Evolutionary conservation across 2,888 invertebrate genomes (phyloP).

Genomic region (Eubasilissa splendida): DNA sequence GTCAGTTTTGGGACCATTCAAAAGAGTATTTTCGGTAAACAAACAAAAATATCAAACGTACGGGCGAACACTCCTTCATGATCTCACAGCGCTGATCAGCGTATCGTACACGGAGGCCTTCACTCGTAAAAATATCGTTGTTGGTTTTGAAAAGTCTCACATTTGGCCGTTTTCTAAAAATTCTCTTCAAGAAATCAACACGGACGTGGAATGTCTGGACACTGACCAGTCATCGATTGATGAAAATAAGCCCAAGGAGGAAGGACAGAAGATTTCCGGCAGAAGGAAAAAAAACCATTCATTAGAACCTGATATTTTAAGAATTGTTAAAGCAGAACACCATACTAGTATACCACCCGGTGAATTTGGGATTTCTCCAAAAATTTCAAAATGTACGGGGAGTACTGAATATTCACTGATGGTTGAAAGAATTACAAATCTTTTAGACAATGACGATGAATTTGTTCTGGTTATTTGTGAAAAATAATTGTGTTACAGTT

Average conservation of each 20-base stretch:
- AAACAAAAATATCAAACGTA: background rate
- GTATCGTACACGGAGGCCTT: background rate
- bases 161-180: slow-evolving; percentile 17
- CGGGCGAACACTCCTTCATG: slow-evolving; percentile 5
- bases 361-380: too few relatives aligned
- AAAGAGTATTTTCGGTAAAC: background rate
- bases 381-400: too few relatives aligned
- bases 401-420: too few relatives aligned
- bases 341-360: too few relatives aligned
- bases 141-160: slow-evolving; percentile 11
- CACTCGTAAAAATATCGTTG: background rate
- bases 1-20: background rate
- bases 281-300: background rate
- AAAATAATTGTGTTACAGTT: too few relatives aligned
- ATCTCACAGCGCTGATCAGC: slow-evolving; percentile 14
- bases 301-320: too few relatives aligned
- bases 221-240: background rate
- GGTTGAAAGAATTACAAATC: too few relatives aligned
- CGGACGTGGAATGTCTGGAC: background rate
- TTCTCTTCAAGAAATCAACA: background rate
- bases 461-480: too few relatives aligned
- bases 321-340: too few relatives aligned
- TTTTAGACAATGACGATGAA: too few relatives aligned
- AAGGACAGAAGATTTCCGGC: background rate
- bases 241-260: background rate